phyloP scores from a whole-genome alignment of 2,797 vertebrate genomes.

The Notamacropus eugenii region DNA sequence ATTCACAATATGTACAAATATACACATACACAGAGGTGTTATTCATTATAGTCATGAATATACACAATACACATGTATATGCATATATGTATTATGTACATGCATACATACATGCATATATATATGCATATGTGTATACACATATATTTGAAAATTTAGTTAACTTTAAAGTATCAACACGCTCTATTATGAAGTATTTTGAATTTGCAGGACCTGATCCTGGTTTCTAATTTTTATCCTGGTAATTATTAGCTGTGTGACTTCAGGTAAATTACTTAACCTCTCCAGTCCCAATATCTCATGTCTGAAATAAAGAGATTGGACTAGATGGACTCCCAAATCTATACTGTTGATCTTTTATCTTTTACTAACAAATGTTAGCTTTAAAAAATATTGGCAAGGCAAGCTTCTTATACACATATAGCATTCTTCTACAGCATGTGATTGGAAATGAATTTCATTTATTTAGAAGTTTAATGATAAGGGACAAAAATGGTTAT shows the following conservation, averaged over 20 bases:
- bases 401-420: background rate
- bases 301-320: background rate
- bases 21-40: background rate
- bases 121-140: too few species aligned
- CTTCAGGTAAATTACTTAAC: background rate
- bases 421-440: background rate
- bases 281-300: background rate
- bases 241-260: background rate
- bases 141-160: background rate
- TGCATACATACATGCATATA: too few species aligned
- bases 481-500: too few species aligned
- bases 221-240: background rate
- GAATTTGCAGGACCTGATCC: too few species aligned
- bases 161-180: too few species aligned
- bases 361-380: too few species aligned
- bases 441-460: background rate
- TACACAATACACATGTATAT: background rate
- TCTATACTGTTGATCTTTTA: too few species aligned
- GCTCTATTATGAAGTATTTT: too few species aligned
- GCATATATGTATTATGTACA: too few species aligned
- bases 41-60: background rate
- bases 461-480: constrained; percentile 25
- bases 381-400: background rate
- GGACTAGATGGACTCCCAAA: too few species aligned
- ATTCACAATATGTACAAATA: too few species aligned